A percentile compares a stretch with the other conserved stretches of the same genome.
phyloP scores from a whole-genome alignment of 2,797 vertebrate genomes.

The Tiaroga cobitis region DNA sequence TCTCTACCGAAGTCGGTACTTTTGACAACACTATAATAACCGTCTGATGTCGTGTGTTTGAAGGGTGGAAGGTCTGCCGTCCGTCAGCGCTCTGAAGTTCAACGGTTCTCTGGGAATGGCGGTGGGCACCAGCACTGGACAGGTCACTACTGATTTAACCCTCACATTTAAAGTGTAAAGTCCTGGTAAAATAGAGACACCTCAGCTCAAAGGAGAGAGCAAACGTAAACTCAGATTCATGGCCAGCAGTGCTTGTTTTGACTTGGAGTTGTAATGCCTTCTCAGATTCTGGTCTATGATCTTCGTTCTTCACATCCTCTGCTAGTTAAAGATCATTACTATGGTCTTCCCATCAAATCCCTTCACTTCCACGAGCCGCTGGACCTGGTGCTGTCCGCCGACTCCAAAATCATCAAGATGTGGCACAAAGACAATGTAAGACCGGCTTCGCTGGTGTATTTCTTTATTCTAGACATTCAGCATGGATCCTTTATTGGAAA shows the following conservation, averaged over 20 bases:
- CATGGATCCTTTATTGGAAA: neutral
- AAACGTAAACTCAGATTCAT: neutral
- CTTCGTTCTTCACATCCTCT: constrained; percentile 91
- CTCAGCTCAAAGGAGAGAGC: neutral
- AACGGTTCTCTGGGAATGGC: constrained; percentile 88
- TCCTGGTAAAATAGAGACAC: too few relatives aligned
- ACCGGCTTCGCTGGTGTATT: neutral
- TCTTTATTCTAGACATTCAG: neutral
- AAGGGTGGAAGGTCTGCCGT: constrained; percentile 89
- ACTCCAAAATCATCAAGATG: constrained; percentile 95
- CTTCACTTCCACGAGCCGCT: constrained; percentile 87
- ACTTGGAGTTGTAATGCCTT: neutral
- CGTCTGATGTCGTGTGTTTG: constrained; percentile 46
- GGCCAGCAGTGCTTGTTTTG: too few relatives aligned
- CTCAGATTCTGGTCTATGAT: constrained; percentile 91
- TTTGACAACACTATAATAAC: too few relatives aligned
- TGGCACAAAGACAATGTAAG: constrained; percentile 94
- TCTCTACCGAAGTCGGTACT: too few relatives aligned
- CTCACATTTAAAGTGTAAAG: too few relatives aligned
- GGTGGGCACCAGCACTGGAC: constrained; percentile 94
- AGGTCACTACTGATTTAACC: constrained; percentile 76
- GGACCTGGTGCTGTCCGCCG: constrained; percentile 91
- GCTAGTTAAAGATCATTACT: constrained; percentile 94
- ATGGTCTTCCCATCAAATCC: constrained; percentile 91
- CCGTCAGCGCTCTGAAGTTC: constrained; percentile 90